Evolutionary conservation across 2,113 vertebrate species (phyloP).

Genomic region (Pachycephala philippinensis): DNA sequence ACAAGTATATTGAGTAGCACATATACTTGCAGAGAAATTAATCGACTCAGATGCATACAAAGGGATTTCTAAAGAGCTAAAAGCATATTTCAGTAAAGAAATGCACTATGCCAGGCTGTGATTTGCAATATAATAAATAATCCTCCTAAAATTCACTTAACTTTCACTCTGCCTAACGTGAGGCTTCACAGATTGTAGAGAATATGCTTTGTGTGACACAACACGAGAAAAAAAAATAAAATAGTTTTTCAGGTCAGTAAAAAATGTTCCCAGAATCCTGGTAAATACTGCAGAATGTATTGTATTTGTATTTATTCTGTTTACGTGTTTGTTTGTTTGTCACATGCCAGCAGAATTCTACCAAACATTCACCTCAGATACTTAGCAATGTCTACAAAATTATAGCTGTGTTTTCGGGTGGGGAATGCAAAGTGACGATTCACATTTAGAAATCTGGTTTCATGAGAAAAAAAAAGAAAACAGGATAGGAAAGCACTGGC

Average conservation of each 20-base stretch:
- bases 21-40: constrained; percentile 31
- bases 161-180: constrained; percentile 15
- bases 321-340: constrained; percentile 20
- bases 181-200: constrained; percentile 48
- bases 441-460: constrained; percentile 39
- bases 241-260: constrained; percentile 30
- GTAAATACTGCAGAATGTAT: constrained; percentile 10
- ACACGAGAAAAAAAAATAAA: neutral
- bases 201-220: constrained; percentile 53
- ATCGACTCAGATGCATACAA: constrained; percentile 45
- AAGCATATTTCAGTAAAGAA: constrained; percentile 39
- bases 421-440: constrained; percentile 41
- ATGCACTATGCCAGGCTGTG: neutral
- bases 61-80: constrained; percentile 37
- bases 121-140: constrained; percentile 60
- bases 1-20: constrained; percentile 23
- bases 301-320: constrained; percentile 39
- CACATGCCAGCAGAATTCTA: constrained; percentile 5
- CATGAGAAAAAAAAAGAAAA: neutral
- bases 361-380: constrained; percentile 43
- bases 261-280: constrained; percentile 25
- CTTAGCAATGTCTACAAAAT: constrained; percentile 15
- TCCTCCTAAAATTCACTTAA: constrained; percentile 57
- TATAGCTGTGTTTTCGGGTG: constrained; percentile 6
- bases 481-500: neutral